Percentiles rank a stretch among this genome's conserved stretches.
phyloP scores from a whole-genome alignment of 2,888 invertebrate species.

The Drosophila monieri region DNA sequence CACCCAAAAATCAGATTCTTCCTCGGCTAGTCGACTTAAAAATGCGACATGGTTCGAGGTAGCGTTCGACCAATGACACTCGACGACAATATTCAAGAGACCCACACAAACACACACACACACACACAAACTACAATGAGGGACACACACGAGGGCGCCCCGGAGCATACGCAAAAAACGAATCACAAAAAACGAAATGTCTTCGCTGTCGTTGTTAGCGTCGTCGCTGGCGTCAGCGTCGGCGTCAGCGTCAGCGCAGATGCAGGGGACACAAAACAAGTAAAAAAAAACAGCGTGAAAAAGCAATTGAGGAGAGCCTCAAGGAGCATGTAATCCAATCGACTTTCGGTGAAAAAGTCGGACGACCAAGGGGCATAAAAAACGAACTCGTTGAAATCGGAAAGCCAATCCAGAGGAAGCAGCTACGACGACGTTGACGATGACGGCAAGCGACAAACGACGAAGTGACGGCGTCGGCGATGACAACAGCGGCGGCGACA shows the following conservation, averaged over 20 bases:
- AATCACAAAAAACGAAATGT: slow-evolving; percentile 72
- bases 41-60: slow-evolving; percentile 44
- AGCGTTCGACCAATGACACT: slow-evolving; percentile 83
- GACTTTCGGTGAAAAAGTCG: slow-evolving; percentile 23
- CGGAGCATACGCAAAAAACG: slow-evolving; percentile 56
- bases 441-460: slow-evolving; percentile 51
- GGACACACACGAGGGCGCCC: slow-evolving; percentile 18
- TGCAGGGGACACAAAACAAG: slow-evolving; percentile 60
- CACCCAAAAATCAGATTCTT: slow-evolving; percentile 23
- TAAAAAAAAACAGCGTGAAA: slow-evolving; percentile 26
- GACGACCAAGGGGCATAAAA: slow-evolving; percentile 58
- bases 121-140: slow-evolving; percentile 1
- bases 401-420: slow-evolving; percentile 76
- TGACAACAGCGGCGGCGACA: slow-evolving; percentile 62
- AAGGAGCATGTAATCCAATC: slow-evolving; percentile 73
- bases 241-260: slow-evolving; percentile 49
- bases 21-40: slow-evolving; percentile 44
- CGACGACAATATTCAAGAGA: slow-evolving; percentile 82
- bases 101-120: slow-evolving; percentile 46
- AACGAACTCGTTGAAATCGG: slow-evolving; percentile 69
- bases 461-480: background rate
- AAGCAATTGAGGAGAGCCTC: slow-evolving; percentile 44
- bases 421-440: slow-evolving; percentile 55
- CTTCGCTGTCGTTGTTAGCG: slow-evolving; percentile 55
- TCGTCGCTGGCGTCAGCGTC: slow-evolving; percentile 41